Evolutionary conservation across 2,797 vertebrate genomes (phyloP), one percentile per base, ranked within the genome.

Genomic region (Mastacembelus armatus): DNA sequence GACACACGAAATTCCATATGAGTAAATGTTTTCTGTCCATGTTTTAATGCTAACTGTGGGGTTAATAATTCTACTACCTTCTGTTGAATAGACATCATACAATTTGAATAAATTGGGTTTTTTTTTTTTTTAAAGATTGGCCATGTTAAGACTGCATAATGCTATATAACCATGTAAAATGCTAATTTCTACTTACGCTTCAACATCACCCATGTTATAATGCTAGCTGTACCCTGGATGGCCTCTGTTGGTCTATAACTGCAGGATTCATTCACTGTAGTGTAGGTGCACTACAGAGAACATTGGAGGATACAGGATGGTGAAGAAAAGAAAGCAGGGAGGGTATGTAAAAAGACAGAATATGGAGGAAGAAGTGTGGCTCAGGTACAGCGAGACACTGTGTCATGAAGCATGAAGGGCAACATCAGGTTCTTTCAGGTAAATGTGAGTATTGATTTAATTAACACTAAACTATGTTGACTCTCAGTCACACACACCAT

Each of bases 371-470:
- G 58, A 63, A 39, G 27, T 40, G 59, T 56, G 68, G 32, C 60
- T 35, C 8, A 43, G 24, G 39, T 71, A 66, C 22, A 47, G 44
- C 65, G n/a, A 7, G 62, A 54, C 75, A 60, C 70, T 50, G 27
- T 22, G 35, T 38, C 54, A 61, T 60, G 62, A 73, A 80, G 80
- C 40, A 10, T 47, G 66, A 71, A 81, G 71, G 69, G 74, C 63
- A 81, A 71, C 54, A 42, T 14, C 10, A 0, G 50, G 42, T 52
- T 68, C 63, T 73, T 82, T 61, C 64, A 68, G 39, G 68, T 86
- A 57, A 83, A 80, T 75, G 76, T 78, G 66, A 74, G 71, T 79
- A 78, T 82, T 73, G 51, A 87, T 86, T 84, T 86, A 75, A 87
- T 86, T 77, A 85, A 77, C 60, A 70, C 64, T 69, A 62, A 84